Percentiles rank a stretch among this genome's conserved stretches.
Conservation (phyloP, 2,888 invertebrate species). For the Hirtodrosophila duncani region DNA sequence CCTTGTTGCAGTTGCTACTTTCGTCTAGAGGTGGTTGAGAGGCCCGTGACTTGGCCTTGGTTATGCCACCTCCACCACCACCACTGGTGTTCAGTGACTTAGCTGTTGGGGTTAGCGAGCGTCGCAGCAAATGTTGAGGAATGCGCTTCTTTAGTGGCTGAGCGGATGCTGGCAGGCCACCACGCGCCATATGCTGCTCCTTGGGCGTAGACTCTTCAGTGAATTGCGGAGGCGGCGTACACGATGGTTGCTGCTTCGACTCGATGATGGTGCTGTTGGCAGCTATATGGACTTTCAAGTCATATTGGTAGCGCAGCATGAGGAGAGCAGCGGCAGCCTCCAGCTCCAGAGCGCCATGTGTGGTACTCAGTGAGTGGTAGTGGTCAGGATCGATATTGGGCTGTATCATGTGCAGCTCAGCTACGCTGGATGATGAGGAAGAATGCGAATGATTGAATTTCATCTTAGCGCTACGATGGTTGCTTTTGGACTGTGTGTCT, state of each 20-base stretch:
- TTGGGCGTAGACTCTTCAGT: conserved; percentile 48
- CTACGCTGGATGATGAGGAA: too few species aligned
- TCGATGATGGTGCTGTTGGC: conserved; percentile 3
- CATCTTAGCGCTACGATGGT: too few species aligned
- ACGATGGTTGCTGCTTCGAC: background rate
- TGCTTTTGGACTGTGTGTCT: too few species aligned
- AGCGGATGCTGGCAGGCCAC: background rate
- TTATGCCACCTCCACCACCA: conserved; percentile 7
- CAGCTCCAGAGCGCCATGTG: conserved; percentile 35
- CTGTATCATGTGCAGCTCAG: conserved; percentile 12
- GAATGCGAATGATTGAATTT: too few species aligned
- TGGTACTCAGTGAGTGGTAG: background rate
- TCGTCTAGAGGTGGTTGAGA: background rate
- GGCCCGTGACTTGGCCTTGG: conserved; percentile 39
- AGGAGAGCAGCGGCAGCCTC: conserved; percentile 59
- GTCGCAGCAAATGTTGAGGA: conserved; percentile 42
- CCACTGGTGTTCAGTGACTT: conserved; percentile 7
- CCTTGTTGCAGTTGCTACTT: conserved; percentile 41
- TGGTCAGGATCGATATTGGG: background rate
- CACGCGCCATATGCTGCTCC: conserved; percentile 37
- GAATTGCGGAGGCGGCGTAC: conserved; percentile 4
- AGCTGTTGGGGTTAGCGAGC: conserved; percentile 45
- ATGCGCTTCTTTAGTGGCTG: conserved; percentile 58
- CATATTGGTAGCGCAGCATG: conserved; percentile 54
- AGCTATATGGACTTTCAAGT: conserved; percentile 9